These are phyloP conservation scores for Miltochrista miniata DNA, from an alignment of 2,888 invertebrate species.

Conservation along the genomic window DNA sequence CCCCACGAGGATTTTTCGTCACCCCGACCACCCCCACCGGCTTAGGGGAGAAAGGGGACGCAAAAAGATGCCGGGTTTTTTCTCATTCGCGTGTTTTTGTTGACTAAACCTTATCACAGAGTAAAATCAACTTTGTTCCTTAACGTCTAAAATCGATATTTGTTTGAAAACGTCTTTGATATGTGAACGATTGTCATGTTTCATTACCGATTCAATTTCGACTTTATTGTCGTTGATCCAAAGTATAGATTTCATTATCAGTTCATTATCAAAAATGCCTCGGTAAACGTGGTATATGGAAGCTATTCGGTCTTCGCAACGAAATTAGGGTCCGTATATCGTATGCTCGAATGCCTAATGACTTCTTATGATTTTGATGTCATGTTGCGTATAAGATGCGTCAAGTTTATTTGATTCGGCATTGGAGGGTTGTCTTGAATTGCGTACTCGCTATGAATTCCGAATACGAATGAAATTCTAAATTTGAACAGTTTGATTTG, in stretches of 20 bases:
- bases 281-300: constrained; percentile 69
- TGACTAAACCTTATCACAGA: constrained; percentile 48
- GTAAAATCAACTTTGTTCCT: constrained; percentile 36
- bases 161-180: constrained; percentile 32
- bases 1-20: constrained; percentile 69
- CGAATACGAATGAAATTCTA: constrained; percentile 37
- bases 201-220: constrained; percentile 29
- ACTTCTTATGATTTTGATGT: constrained; percentile 81
- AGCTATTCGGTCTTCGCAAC: constrained; percentile 61
- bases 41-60: constrained; percentile 71
- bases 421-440: constrained; percentile 52
- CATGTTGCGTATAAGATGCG: constrained; percentile 71
- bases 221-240: constrained; percentile 19
- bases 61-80: constrained; percentile 80
- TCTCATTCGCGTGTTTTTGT: constrained; percentile 73
- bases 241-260: constrained; percentile 32
- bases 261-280: constrained; percentile 48
- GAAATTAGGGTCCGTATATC: constrained; percentile 69
- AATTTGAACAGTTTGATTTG: constrained; percentile 29
- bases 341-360: constrained; percentile 75
- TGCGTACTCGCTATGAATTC: constrained; percentile 45
- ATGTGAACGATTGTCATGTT: constrained; percentile 72
- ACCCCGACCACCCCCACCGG: constrained; percentile 61
- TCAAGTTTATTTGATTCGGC: constrained; percentile 64
- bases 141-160: constrained; percentile 33